These are phyloP conservation scores for Garra rufa DNA, from an alignment of 2,113 vertebrate species.

Conservation along the genomic window DNA sequence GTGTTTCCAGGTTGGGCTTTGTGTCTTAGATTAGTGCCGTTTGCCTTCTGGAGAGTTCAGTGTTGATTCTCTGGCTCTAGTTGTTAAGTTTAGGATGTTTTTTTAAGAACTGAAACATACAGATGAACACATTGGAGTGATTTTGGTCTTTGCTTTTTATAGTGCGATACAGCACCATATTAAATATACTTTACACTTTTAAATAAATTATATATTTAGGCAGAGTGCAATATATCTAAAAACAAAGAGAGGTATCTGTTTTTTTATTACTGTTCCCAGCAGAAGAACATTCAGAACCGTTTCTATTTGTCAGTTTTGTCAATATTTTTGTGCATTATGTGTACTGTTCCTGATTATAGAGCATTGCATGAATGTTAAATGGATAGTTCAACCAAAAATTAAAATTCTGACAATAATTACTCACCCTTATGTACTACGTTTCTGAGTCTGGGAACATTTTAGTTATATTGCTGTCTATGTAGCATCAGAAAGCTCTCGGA, in stretches of 20 bases:
- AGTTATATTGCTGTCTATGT: too few relatives aligned
- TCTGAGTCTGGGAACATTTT: too few relatives aligned
- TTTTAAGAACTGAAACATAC: not conserved
- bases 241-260: not conserved
- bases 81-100: not conserved
- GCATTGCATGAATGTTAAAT: not conserved
- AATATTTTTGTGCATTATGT: not conserved
- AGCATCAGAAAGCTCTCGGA: too few relatives aligned
- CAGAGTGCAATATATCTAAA: not conserved
- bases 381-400: too few relatives aligned
- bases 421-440: too few relatives aligned
- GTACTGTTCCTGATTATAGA: not conserved
- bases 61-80: slow-evolving; percentile 13
- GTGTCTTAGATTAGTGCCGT: slow-evolving; percentile 24
- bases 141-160: not conserved
- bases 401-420: too few relatives aligned
- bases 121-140: not conserved
- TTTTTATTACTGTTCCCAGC: not conserved
- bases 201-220: not conserved
- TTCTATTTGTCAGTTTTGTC: not conserved
- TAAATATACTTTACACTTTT: not conserved
- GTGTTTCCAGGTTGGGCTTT: slow-evolving; percentile 41
- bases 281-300: not conserved
- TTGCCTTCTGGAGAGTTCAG: not conserved
- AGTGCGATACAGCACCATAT: not conserved